Evolutionary conservation across 2,797 vertebrate genomes (phyloP).

Genomic region (Acanthopagrus latus): DNA sequence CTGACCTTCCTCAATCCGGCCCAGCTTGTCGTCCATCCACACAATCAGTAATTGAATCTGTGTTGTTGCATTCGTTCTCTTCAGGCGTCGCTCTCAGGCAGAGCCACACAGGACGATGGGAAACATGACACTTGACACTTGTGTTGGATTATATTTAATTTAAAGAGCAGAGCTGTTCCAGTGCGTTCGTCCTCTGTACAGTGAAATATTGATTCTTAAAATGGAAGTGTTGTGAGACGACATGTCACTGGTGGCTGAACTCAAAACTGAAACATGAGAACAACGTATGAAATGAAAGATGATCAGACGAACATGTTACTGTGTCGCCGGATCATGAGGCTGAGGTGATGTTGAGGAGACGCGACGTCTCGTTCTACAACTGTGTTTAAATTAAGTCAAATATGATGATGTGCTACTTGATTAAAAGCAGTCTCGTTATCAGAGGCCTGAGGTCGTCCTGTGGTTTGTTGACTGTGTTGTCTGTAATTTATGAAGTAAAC

Average conservation of each 20-base stretch:
- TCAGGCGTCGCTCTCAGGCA: background rate
- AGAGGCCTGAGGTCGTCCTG: background rate
- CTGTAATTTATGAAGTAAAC: slow-evolving; percentile 7
- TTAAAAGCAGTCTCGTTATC: background rate
- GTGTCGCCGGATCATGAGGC: background rate
- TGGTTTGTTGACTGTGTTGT: no score
- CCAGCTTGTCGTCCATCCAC: background rate
- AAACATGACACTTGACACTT: background rate
- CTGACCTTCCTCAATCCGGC: background rate
- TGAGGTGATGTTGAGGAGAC: background rate
- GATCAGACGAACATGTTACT: background rate
- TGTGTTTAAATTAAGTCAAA: background rate
- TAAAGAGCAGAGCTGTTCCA: background rate
- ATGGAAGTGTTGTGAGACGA: no score
- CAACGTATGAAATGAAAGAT: background rate
- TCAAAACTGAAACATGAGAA: background rate
- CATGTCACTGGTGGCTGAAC: background rate
- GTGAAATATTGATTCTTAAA: background rate
- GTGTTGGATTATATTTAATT: background rate
- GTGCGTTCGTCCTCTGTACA: background rate
- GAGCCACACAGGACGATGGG: background rate
- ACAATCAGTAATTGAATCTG: slow-evolving; percentile 8
- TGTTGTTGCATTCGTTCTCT: background rate
- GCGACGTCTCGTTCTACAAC: no score
- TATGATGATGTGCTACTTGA: background rate